Evolutionary conservation across 2,888 invertebrate species (phyloP), one percentile per base, ranked within the genome.

Genomic region (Chrysodeixis includens): DNA sequence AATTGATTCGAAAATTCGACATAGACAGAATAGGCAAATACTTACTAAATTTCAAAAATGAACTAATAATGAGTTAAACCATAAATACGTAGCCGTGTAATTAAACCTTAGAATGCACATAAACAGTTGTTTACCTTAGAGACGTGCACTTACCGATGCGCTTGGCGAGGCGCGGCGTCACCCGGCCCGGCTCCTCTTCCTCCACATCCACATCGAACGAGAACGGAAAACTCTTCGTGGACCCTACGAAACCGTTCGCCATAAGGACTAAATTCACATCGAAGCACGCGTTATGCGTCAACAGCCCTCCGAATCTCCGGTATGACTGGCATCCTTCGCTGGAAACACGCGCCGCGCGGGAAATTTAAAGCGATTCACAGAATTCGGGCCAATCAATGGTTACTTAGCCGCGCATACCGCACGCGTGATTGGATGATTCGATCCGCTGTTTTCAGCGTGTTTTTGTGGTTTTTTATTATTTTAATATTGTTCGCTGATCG

Each of bases 201-300:
- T 95, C 95, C 0, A 95, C 87, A 65, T 95, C 94, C 16, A 91
- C 85, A 76, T 95, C 95, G 83, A 95, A 95, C 59, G 95, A 94
- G 78, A 95, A 95, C 1, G 95, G 95, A 77, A 95, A 95, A 77
- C 74, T 94, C 82, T 93, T 95, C 49, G 95, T 95, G 63, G 95
- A 94, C 46, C 95, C 95, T 55, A 95, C 95, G 80, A 91, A 94
- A 66, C 92, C 90, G 77, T 90, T 86, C 67, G 94, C 91, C 95
- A 95, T 95, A 77, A 77, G 82, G 66, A 69, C 69, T 59, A 56
- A 63, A 60, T 62, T 76, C 69, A 76, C 68, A 69, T 71, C 59
- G 66, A 69, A 60, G 68, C 69, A 66, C 80, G 69, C 66, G 64
- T 66, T 57, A 70, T 58, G 75, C 84, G 83, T 83, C 82, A 56